Base-by-base conservation (phyloP, 2,888 invertebrate species). In the Ypsolopha scabrella region DNA sequence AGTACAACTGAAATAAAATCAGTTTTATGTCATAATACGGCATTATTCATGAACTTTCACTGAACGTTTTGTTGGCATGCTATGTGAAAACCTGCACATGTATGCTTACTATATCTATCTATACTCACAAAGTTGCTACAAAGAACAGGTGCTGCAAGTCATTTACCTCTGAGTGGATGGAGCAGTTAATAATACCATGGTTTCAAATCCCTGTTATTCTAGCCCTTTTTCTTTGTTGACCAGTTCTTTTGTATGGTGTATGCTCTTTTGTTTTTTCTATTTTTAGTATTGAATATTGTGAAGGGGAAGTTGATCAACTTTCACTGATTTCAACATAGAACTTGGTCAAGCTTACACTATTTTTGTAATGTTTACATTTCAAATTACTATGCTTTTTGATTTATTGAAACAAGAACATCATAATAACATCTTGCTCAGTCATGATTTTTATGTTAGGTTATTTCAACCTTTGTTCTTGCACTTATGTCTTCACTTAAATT, bases 141-240 rank as follows among this genome's bases (percentile, higher is more conserved):
- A 75, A 75, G 78, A 80, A 79, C 85, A 86, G 83, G 86, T 86
- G 85, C 68, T 78, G 60, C 68, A 70, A 76, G 83, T 86, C 85
- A 80, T 83, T 86, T 85, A 83, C 85, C 86, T 80, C 68, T 80
- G 72, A 68, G 68, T 75, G 70, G 65, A 65, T 64, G 63, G 72
- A 69, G 61, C 65, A 72, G 73, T 72, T 77, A 76, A 72, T 75
- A 72, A 70, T 71, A 43, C 61, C 64, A 64, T 68, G 62, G 66
- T 68, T 75, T 69, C 52, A 69, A 75, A 76, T 75, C 68, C 61
- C 62, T 71, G 67, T 63, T 56, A 57, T 62, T 58, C 53, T 62
- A 56, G 55, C 61, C 57, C 60, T 59, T 62, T 68, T 66, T 67
- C 70, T 67, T 71, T 77, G 69, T 72, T 68, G 61, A 56, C 59